Percentiles rank a stretch among this genome's conserved stretches.
Conservation (phyloP, 2,888 invertebrate species). For the Aproaerema taeniolella region DNA sequence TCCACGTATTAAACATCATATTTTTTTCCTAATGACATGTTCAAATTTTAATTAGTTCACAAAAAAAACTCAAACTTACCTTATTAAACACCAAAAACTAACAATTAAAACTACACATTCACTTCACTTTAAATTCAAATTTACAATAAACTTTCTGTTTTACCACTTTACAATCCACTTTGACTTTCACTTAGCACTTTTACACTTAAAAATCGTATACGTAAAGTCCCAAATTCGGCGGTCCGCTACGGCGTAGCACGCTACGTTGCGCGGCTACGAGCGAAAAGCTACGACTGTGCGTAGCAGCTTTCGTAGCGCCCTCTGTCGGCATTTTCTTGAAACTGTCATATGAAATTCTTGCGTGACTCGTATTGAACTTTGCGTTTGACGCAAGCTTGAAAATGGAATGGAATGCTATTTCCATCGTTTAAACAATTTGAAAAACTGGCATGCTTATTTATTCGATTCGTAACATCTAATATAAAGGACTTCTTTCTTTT, state of each 20-base stretch:
- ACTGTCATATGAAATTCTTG: too few species aligned
- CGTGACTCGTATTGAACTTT: not conserved
- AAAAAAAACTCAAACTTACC: not conserved
- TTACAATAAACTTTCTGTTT: not conserved
- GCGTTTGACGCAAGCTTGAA: too few species aligned
- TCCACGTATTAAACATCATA: too few species aligned
- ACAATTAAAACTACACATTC: not conserved
- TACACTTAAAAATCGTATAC: not conserved
- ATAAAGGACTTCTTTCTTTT: too few species aligned
- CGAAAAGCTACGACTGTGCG: constrained; percentile 37
- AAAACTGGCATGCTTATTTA: too few species aligned
- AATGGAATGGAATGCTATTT: too few species aligned
- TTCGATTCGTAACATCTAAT: too few species aligned
- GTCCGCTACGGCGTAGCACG: constrained; percentile 14
- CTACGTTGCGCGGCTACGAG: constrained; percentile 30
- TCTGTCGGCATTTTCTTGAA: too few species aligned
- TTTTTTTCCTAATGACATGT: too few species aligned
- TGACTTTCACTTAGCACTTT: too few species aligned
- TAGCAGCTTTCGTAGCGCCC: constrained; percentile 28
- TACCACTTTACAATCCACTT: not conserved
- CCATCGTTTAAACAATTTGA: too few species aligned
- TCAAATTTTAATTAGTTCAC: too few species aligned
- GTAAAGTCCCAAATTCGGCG: not conserved
- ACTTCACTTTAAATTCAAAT: not conserved
- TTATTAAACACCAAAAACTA: not conserved